Base-by-base conservation (phyloP, 1,140 invertebrate species). In the Atta texana region DNA sequence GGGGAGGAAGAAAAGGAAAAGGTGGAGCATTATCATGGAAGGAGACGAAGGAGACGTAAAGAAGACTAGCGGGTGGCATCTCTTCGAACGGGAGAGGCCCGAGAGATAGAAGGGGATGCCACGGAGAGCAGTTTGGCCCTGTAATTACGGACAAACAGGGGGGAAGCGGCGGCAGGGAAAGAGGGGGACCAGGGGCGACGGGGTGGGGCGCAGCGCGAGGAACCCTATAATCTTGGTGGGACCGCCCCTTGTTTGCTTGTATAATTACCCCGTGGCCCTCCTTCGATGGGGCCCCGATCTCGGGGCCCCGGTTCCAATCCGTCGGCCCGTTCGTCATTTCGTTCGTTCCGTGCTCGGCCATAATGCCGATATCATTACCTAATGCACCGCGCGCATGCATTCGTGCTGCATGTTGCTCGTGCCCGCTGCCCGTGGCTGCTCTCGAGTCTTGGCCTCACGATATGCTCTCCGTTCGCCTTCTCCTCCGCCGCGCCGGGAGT, bases 191-290 rank as follows among this genome's bases (percentile, higher is more conserved):
- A 24, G 24, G 24, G 24, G 24, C 24, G 24, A 24, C 24, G 24
- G 24, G 24, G 24, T 24, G 24, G 24, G 24, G 24, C 28, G 28
- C 28, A 31, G 28, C 28, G 28, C 28, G 28, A 31, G 28, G 28
- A 31, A 31, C 28, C 28, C 28, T 31, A 31, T 31, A 31, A 31
- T 31, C 31, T 31, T 31, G 31, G 31, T 31, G 31, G 93, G 90
- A 92, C 93, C 93, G 93, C 93, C 93, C 92, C 93, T 94, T 94
- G 93, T 94, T 94, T 94, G 94, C 93, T 94, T 94, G 94, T 93
- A 94, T 94, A 94, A 94, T 94, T 94, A 94, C 93, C 93, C 91
- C 74, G 85, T 93, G 84, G 89, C 90, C 92, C 93, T 93, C 93
- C 93, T 92, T 93, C 92, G 90, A 93, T 93, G 88, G 89, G 92